Conservation (phyloP, 2,888 invertebrate genomes). For the Ornithoptera priamus region DNA sequence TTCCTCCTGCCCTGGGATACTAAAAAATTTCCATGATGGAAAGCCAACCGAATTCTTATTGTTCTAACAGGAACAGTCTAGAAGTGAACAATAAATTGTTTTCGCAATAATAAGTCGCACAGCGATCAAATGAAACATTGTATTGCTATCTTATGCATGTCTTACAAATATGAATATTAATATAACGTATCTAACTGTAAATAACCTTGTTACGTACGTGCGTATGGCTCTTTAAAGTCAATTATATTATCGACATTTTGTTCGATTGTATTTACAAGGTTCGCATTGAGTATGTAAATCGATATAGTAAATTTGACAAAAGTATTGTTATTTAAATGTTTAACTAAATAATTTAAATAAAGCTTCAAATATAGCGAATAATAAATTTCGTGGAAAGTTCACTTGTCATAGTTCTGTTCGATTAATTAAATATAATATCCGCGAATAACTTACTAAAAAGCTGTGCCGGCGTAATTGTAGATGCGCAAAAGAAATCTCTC, state of each 20-base stretch:
- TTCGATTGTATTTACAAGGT: constrained; percentile 33
- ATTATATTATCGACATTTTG: not conserved
- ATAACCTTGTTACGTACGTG: not conserved
- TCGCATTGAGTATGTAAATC: not conserved
- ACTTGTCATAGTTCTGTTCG: too few species aligned
- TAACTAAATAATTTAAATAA: not conserved
- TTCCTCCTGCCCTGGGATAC: too few species aligned
- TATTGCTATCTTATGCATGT: constrained; percentile 15
- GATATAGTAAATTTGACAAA: not conserved
- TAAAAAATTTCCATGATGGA: not conserved
- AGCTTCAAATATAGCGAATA: not conserved
- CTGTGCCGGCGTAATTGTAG: too few species aligned
- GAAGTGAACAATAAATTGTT: not conserved
- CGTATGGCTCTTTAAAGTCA: not conserved
- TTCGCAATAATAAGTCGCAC: not conserved
- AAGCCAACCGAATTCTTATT: not conserved
- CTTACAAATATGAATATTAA: constrained; percentile 12
- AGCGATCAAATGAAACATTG: not conserved
- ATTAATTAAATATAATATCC: too few species aligned
- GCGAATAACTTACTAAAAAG: too few species aligned
- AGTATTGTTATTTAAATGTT: not conserved
- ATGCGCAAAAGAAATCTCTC: too few species aligned
- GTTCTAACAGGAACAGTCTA: not conserved
- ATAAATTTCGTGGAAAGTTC: too few species aligned
- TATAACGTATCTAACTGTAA: constrained; percentile 34